Conservation (phyloP, 2,113 vertebrate species). For the Ancistrus triradiatus region DNA sequence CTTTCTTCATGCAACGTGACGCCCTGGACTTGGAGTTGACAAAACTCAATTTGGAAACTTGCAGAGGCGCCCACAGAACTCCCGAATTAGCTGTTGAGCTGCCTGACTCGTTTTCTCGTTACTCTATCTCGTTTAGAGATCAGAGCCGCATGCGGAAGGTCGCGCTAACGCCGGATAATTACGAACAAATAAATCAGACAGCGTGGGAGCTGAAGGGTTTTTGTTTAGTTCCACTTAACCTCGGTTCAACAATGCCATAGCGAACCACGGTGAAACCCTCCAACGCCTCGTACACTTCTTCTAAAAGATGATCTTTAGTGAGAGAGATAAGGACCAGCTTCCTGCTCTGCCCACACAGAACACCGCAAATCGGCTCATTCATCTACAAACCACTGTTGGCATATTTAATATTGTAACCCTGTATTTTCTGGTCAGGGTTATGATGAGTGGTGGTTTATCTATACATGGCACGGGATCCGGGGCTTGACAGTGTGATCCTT, state of each 20-base stretch:
- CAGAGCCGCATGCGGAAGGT: neutral
- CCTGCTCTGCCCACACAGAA: neutral
- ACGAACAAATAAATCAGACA: neutral
- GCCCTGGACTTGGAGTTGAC: too few species aligned
- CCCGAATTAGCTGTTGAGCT: too few species aligned
- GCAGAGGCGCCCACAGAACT: too few species aligned
- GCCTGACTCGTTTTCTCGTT: too few species aligned
- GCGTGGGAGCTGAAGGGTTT: neutral
- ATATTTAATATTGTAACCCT: too few species aligned
- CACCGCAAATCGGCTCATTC: constrained; percentile 2
- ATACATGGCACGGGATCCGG: too few species aligned
- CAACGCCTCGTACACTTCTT: neutral
- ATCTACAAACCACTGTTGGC: neutral
- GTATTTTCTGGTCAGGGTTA: neutral
- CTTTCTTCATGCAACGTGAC: too few species aligned
- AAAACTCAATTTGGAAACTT: neutral
- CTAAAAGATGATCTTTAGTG: neutral
- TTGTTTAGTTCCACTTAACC: neutral
- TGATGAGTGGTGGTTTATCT: too few species aligned
- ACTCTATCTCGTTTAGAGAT: too few species aligned
- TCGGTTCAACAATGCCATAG: neutral
- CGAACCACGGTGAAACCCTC: neutral
- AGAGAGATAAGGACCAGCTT: neutral
- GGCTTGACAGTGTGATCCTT: too few species aligned
- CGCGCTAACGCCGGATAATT: neutral